A percentile compares a stretch with the other conserved stretches of the same genome.
Evolutionary conservation across 2,797 vertebrate species (phyloP).

Genomic region (Myotis myotis): DNA sequence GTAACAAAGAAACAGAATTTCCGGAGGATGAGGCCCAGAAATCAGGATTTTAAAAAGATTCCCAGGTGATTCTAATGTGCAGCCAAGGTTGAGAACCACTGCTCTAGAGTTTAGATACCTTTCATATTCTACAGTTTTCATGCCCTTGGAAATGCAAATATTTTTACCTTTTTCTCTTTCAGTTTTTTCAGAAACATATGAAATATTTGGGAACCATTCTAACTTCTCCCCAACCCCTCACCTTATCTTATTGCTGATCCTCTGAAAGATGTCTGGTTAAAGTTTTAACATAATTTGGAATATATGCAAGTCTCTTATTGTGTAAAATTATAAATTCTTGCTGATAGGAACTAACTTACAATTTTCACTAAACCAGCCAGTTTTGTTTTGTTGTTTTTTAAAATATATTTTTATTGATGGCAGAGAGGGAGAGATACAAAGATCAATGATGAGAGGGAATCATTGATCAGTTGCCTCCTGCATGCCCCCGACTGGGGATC

Average conservation of each 20-base stretch:
- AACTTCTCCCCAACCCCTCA: rapidly evolving
- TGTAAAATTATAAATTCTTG: neutral
- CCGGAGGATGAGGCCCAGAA: too few species aligned
- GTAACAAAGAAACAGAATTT: too few species aligned
- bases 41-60: too few species aligned
- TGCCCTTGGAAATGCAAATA: neutral
- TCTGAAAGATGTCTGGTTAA: neutral
- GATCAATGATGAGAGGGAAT: too few species aligned
- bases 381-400: neutral
- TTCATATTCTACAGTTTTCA: neutral
- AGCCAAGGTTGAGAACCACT: too few species aligned
- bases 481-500: too few species aligned
- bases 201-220: neutral
- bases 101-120: neutral
- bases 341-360: neutral
- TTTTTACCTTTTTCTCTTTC: neutral
- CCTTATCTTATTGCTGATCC: neutral
- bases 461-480: too few species aligned
- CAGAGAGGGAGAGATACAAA: too few species aligned
- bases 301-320: neutral
- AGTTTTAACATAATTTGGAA: neutral
- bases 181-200: neutral
- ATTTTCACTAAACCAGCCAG: neutral
- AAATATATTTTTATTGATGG: too few species aligned
- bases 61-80: too few species aligned